Base-by-base conservation (phyloP, 1,140 invertebrate genomes). In the Limonius californicus region DNA sequence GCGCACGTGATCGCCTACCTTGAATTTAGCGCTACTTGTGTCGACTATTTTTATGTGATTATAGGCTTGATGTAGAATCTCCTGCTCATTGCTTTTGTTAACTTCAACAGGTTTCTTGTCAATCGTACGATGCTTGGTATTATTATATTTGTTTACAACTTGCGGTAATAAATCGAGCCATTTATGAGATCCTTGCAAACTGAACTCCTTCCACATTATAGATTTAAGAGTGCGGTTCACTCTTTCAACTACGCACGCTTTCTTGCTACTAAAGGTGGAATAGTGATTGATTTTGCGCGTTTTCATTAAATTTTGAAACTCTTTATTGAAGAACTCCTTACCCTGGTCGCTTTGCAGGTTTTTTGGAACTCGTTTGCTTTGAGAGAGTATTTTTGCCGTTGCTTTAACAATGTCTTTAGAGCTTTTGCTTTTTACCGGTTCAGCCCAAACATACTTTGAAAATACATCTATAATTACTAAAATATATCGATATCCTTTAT, bases 151-250 rank as follows among this genome's bases (percentile, higher is more conserved):
- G 7, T 72, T 16, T 20, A 78, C 61, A 2, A 80, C 23, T 32
- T 71, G 20, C 7, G 42, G 43, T 56, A 80, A 45, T 1, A 71
- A 62, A 63, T 76, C 57, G 14, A 75, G 47, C 54, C 70, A 79
- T 54, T 66, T 67, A 32, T 70, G 63, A 16, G 63, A 71, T 11
- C 76, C 74, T 23, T 66, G 47, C 55, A 68, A 54, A 53, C 71
- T 77, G 63, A 80, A 78, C 58, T 70, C 64, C 62, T 69, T 69
- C 58, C 58, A 80, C 65, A 80, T 70, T 53, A 53, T 62, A 4
- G 50, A 54, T 71, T 78, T 79, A 19, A 80, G 54, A n/a, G 74
- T 78, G 42, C 73, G 53, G 69, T 75, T 77, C 30, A 77, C 75
- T 39, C 79, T 47, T 72, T 80, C 78, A 47, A 75, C 69, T 50